These are phyloP conservation scores for Eilema caniola DNA, from an alignment of 2,888 invertebrate species.

Conservation along the genomic window DNA sequence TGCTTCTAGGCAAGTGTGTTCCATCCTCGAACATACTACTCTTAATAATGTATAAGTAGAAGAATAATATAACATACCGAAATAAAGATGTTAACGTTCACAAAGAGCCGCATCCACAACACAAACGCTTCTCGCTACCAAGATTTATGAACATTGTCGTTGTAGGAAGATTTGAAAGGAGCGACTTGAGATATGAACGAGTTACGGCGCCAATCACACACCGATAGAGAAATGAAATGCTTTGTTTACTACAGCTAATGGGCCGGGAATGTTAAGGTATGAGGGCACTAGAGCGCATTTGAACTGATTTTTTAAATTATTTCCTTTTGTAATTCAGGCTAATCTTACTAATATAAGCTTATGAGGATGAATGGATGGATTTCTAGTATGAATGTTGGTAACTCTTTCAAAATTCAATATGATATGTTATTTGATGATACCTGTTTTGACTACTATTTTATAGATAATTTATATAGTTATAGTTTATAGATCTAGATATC, in stretches of 20 bases:
- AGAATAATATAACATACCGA: background rate
- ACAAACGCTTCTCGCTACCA: background rate
- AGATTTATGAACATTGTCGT: slow-evolving; percentile 49
- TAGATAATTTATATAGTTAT: no score
- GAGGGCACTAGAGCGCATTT: background rate
- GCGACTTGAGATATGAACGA: slow-evolving; percentile 50
- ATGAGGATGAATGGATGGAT: no score
- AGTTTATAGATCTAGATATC: no score
- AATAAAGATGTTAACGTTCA: background rate
- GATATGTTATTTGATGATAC: no score
- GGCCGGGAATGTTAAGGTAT: slow-evolving; percentile 15
- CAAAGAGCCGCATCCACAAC: slow-evolving; percentile 14
- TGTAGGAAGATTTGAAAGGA: slow-evolving; percentile 63
- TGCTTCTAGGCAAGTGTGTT: background rate
- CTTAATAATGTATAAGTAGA: background rate
- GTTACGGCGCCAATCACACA: slow-evolving; percentile 54
- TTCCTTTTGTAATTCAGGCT: background rate
- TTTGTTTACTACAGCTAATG: slow-evolving; percentile 53
- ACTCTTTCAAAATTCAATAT: no score
- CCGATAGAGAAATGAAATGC: slow-evolving; percentile 43
- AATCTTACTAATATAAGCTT: no score
- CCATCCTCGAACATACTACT: background rate
- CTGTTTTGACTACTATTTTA: no score
- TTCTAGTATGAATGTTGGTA: no score
- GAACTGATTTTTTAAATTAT: background rate